Conservation (phyloP, 2,888 invertebrate species). For the Anorthoa munda region DNA sequence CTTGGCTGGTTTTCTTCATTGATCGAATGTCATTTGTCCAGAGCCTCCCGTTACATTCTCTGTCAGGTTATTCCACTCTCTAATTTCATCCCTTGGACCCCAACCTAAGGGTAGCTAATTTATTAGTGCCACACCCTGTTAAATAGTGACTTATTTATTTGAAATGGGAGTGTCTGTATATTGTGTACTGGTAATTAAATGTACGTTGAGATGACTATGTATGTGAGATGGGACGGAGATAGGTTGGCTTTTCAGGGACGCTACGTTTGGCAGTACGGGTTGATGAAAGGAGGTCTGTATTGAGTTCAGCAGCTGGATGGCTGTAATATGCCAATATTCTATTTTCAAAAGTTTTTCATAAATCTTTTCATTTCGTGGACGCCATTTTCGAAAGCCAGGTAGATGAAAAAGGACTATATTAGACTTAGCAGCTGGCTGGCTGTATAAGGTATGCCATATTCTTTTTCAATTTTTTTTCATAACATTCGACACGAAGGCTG, state of each 20-base stretch:
- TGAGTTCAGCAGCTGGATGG: background rate
- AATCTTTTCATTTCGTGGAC: background rate
- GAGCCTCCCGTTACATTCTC: no score
- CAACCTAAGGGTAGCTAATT: conserved; percentile 64
- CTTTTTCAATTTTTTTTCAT: background rate
- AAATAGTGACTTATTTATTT: conserved; percentile 66
- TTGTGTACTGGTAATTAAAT: conserved; percentile 52
- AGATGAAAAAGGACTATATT: background rate
- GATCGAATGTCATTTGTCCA: no score
- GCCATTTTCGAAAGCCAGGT: background rate
- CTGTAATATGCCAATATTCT: background rate
- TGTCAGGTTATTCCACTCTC: background rate
- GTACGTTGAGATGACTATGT: conserved; percentile 34
- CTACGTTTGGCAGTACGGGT: background rate
- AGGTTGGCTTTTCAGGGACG: background rate
- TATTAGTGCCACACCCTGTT: conserved; percentile 63
- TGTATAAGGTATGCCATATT: background rate
- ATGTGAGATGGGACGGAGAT: conserved; percentile 33
- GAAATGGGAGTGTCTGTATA: conserved; percentile 49
- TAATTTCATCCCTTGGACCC: conserved; percentile 32
- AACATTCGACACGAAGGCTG: background rate
- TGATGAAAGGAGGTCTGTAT: background rate
- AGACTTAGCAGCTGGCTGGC: background rate
- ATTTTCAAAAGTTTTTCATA: background rate
- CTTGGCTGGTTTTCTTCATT: no score